phyloP scores from a whole-genome alignment of 1,140 invertebrate species.

The Ganaspis sp. region DNA sequence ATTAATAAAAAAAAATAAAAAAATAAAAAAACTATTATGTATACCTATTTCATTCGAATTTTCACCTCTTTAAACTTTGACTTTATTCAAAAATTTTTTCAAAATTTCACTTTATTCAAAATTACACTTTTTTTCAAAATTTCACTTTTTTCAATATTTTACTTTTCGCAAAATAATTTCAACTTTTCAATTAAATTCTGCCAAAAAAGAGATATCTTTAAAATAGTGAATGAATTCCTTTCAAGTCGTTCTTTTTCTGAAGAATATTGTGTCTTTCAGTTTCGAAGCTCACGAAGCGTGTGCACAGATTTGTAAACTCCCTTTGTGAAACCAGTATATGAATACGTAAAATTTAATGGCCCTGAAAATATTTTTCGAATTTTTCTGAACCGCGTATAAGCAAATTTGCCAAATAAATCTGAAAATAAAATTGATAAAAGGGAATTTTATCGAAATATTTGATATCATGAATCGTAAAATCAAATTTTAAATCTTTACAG shows the following conservation, averaged over 20 bases:
- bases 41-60: no score
- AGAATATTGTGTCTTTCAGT: background rate
- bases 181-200: background rate
- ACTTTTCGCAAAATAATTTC: background rate
- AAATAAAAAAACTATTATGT: no score
- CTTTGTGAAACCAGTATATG: conserved; percentile 10
- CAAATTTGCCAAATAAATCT: background rate
- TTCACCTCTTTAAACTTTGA: no score
- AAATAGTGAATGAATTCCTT: background rate
- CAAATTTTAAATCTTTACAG: background rate
- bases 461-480: background rate
- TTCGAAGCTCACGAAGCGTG: conserved; percentile 21
- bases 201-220: background rate
- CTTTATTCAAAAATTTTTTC: no score
- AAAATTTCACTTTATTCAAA: no score
- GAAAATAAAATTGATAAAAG: background rate
- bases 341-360: conserved; percentile 3
- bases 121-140: no score
- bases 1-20: no score
- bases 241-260: background rate
- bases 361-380: background rate
- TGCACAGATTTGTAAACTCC: conserved; percentile 7
- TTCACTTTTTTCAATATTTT: no score
- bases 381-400: background rate
- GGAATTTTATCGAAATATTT: background rate